Evolutionary conservation across 2,113 vertebrate genomes (phyloP), one percentile per base, ranked within the genome.

Genomic region (Trichomycterus rosablanca): DNA sequence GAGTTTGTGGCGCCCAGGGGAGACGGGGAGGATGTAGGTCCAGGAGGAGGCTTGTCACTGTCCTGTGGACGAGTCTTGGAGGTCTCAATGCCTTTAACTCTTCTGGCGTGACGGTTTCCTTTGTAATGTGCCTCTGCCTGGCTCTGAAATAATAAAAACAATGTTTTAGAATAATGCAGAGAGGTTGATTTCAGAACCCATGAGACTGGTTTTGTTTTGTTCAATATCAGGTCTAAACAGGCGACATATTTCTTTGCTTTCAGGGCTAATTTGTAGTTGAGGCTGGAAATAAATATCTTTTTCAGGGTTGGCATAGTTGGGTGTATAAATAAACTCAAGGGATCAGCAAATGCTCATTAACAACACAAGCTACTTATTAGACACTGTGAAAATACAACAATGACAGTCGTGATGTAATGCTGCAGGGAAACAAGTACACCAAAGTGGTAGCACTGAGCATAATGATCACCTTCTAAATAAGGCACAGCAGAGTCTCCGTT

Each of bases 111-210:
- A 7, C 93, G 90, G 69, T 94, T 95, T 11, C 93, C 93, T 80
- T 93, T 95, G 85, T 95, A 96, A 78, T 96, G 93, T 3, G 93
- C 91, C 76, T 94, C 93, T 24, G 93, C 93, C 80, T 96, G 93
- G 81, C 87, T 95, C 93, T 93, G 66, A n/a, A 63, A 46, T 12
- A 24, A n/a, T 35, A 20, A 60, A 58, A 34, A 51, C 11, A 2
- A 7, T 23, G 40, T 37, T 26, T 28, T 6, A 34, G 12, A 3
- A 3, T 3, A 55, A 10, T 2, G 2, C 23, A n/a, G n/a, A n/a
- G n/a, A n/a, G n/a, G n/a, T n/a, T 56, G 9, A 7, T 23, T 28
- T 44, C 7, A 44, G 8, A 16, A 32, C 12, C n/a, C 16, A 9
- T 32, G 12, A 66, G 3, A 14, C 23, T 57, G 4, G 8, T 18